Evolutionary conservation across 1,140 invertebrate genomes (phyloP).

Genomic region (Octopus sinensis): DNA sequence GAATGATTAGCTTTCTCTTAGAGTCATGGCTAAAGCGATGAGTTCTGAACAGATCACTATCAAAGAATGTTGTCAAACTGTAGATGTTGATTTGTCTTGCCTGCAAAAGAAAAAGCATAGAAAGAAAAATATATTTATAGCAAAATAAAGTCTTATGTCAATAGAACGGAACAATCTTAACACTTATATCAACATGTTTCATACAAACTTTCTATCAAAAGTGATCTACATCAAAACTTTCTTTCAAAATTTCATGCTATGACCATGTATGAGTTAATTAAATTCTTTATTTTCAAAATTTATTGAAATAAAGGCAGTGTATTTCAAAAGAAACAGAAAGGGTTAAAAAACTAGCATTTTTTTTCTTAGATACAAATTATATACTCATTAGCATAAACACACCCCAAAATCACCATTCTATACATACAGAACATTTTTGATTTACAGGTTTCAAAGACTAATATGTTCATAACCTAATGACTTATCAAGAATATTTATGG

Average conservation of each 20-base stretch:
- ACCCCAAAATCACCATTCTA: no score
- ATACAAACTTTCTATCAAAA: background rate
- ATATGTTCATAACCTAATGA: no score
- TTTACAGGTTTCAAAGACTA: no score
- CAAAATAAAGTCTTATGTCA: background rate
- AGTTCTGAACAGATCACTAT: constrained; percentile 84
- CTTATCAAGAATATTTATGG: no score
- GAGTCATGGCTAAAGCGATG: constrained; percentile 86
- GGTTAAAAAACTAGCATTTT: no score
- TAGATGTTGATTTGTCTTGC: constrained; percentile 89
- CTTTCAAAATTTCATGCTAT: background rate
- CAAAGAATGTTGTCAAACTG: constrained; percentile 86
- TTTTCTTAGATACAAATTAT: no score
- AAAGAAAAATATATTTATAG: background rate
- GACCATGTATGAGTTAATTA: background rate
- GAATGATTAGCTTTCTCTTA: constrained; percentile 80
- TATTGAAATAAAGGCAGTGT: no score
- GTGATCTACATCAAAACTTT: background rate
- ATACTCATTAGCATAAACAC: no score
- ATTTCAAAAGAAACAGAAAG: no score
- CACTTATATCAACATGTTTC: background rate
- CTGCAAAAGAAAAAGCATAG: constrained; percentile 59
- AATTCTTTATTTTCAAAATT: background rate
- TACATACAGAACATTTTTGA: no score
- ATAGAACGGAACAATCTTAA: background rate